Base-by-base conservation (phyloP, 2,888 invertebrate genomes). In the Neoaliturus tenellus region DNA sequence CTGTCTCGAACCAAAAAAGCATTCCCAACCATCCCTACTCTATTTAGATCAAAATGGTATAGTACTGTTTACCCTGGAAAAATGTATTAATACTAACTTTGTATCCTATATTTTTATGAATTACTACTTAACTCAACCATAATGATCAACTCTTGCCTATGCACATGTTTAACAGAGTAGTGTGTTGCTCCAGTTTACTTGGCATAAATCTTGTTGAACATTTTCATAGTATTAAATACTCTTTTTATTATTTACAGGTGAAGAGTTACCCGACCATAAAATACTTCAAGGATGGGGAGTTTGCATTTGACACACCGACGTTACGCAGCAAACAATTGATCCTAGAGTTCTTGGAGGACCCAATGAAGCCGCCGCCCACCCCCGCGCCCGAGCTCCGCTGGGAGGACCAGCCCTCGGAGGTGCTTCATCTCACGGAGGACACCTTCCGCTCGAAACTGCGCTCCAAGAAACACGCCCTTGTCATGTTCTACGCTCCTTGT, bases 401-500 rank as follows among this genome's bases (percentile, higher is more conserved):
- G 97, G 90, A 94, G 28, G 96, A 96, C 84, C 94, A 95, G 87
- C 93, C 93, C 87, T 93, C 94, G 1, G 92, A 95, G 87, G 96
- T 98, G 69, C 92, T 95, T 62, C 97, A 97, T 91, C 92, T 97
- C 80, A 93, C 93, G 87, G 93, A 95, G 62, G 93, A 95, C 84
- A 94, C 91, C 84, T 97, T 97, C 91, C 94, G 95, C 88, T 90
- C 93, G 69, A 93, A 95, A 78, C 91, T 98, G 58, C 96, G 96
- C 89, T 96, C 96, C 90, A 95, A 97, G 91, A 97, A 97, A 88
- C 97, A 98, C 90, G 96, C 95, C 0, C 89, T 98, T 78, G 94
- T 97, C 84, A 97, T 98, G 95, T 98, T 98, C 91, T 98, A 98
- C 90, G 97, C 98, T 0, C 98, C 98, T 14, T 98, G 97, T 97